These are phyloP conservation scores for Micromussa lordhowensis DNA, from an alignment of 92 coral and sea anemone genomes.

Conservation along the genomic window DNA sequence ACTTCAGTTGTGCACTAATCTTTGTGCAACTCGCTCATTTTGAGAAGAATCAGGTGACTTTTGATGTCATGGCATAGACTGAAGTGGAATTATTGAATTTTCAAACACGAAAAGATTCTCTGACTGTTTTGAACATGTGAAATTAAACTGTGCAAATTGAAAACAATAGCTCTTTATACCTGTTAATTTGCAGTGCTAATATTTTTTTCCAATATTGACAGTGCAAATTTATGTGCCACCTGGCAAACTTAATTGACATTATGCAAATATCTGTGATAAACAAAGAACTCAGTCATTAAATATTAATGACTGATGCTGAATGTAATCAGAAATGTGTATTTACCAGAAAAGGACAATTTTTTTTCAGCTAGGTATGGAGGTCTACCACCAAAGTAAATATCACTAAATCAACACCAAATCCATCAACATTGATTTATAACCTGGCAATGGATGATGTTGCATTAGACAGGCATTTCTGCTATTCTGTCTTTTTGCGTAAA, in stretches of 20 bases:
- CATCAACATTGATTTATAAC: too few relatives aligned
- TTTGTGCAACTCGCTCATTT: not conserved
- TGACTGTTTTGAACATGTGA: not conserved
- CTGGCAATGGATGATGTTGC: too few relatives aligned
- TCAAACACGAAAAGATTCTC: not conserved
- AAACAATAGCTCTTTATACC: not conserved
- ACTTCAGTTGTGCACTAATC: not conserved
- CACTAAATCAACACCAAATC: too few relatives aligned
- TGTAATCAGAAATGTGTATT: not conserved
- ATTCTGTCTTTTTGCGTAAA: too few relatives aligned
- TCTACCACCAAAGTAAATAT: too few relatives aligned
- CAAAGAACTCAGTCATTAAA: not conserved
- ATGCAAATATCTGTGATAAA: conserved; percentile 1
- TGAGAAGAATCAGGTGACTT: not conserved
- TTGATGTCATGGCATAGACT: not conserved
- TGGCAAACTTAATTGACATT: not conserved
- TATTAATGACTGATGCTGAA: not conserved
- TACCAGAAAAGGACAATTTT: not conserved
- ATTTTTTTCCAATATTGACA: not conserved
- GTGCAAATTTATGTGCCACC: not conserved
- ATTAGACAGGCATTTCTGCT: too few relatives aligned
- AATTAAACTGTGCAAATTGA: not conserved
- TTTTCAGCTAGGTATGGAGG: not conserved
- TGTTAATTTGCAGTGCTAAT: not conserved
- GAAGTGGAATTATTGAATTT: not conserved